phyloP scores from a whole-genome alignment of 53 echinoderm and acorn worm species.

The Luidia sarsii region DNA sequence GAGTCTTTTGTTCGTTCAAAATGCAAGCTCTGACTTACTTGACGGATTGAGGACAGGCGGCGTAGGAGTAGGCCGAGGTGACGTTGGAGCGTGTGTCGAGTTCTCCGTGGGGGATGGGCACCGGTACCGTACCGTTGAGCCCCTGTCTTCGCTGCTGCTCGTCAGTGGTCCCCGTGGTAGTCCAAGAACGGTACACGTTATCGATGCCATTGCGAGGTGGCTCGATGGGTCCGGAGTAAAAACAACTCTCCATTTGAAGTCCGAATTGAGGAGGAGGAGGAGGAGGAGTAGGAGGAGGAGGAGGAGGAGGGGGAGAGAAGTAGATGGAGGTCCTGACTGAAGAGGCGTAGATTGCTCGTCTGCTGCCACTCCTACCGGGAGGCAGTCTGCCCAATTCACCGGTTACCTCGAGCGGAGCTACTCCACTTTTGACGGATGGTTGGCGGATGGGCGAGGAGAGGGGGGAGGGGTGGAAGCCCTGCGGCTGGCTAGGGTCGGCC shows the following conservation, averaged over 20 bases:
- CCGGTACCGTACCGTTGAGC: not conserved
- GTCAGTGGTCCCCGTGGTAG: not conserved
- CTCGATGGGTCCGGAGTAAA: slow-evolving; percentile 8
- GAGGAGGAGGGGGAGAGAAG: not conserved
- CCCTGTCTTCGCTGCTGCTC: slow-evolving; percentile 24
- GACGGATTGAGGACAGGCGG: slow-evolving; percentile 35
- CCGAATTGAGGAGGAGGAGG: too few species aligned
- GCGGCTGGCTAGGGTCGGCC: too few species aligned
- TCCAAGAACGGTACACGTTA: slow-evolving; percentile 34
- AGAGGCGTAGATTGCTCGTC: too few species aligned
- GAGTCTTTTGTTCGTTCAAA: too few species aligned
- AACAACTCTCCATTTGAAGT: slow-evolving; percentile 41
- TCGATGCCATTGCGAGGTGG: slow-evolving; percentile 22
- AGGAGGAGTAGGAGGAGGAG: too few species aligned
- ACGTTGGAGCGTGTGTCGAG: slow-evolving; percentile 17
- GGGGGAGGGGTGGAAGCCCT: not conserved
- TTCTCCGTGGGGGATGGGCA: slow-evolving; percentile 3
- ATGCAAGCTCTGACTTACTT: slow-evolving; percentile 41
- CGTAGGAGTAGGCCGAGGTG: slow-evolving; percentile 5
- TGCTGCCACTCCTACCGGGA: too few species aligned
- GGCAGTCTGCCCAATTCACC: too few species aligned
- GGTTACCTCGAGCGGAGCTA: too few species aligned
- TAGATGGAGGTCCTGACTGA: too few species aligned
- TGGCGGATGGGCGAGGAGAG: too few species aligned
- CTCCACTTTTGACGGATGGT: too few species aligned